Evolutionary conservation across 2,888 invertebrate species (phyloP), one percentile per base, ranked within the genome.

Genomic region (Pimpla rufipes): DNA sequence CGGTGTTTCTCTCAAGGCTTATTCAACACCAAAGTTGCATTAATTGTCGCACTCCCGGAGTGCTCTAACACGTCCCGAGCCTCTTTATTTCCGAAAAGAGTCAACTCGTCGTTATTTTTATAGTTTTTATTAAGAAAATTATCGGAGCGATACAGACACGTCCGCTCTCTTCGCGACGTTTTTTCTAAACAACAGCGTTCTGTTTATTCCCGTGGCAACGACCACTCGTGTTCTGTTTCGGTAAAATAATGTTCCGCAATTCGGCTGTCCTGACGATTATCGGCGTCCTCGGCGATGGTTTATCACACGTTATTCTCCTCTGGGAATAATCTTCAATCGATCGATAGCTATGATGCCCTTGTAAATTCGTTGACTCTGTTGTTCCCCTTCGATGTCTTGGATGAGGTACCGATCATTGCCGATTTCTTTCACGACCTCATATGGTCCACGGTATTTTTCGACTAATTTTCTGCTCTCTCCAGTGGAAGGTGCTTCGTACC

Each of bases 331-430:
- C 5, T 29, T 80, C 23, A 81, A 13, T 16, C 81, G 21, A n/a
- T 81, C 82, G 5, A 73, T 40, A 1, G 73, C 71, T 6, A 82
- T 29, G 23, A 81, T 74, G n/a, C 64, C 79, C 73, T 82, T 81
- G 45, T 78, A 81, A 3, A 71, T 18, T 81, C 57, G 40, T n/a
- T 55, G 40, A 77, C 84, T 84, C 75, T 81, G 83, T 21, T 79
- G 68, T 55, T 85, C 79, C 13, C 79, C 79, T 42, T 84, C 76
- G n/a, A 84, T 82, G 23, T 84, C 84, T 66, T 84, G 64, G 10
- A 85, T 45, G 21, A 85, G 23, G 57, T 83, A 85, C 40, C 83
- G 23, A 73, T 85, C 85, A 29, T 29, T 29, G 29, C 29, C 29
- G 29, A 29, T 29, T 29, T 29, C 29, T 29, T 83, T 83, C 0